Percentiles rank a stretch among this genome's conserved stretches.
Evolutionary conservation across 2,888 invertebrate genomes (phyloP).

Genomic region (Pandemis cinnamomeana): DNA sequence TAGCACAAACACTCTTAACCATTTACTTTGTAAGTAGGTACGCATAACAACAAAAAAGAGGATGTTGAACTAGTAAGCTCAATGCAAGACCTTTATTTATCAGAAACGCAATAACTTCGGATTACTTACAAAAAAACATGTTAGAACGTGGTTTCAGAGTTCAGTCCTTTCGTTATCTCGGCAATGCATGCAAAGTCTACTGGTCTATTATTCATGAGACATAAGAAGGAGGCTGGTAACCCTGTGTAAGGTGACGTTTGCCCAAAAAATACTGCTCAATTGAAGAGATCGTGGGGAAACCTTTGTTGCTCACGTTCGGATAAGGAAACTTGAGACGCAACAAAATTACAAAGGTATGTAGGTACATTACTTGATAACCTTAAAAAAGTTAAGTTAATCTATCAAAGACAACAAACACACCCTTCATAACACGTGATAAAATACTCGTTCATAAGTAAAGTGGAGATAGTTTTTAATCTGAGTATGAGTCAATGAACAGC

Average conservation of each 20-base stretch:
- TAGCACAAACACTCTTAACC: too few relatives aligned
- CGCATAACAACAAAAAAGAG: too few relatives aligned
- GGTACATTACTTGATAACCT: not conserved
- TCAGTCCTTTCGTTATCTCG: constrained; percentile 27
- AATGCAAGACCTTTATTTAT: not conserved
- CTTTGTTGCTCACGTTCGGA: constrained; percentile 27
- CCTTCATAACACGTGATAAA: not conserved
- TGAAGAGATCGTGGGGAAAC: constrained; percentile 10
- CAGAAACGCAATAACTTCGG: constrained; percentile 21
- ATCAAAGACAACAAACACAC: not conserved
- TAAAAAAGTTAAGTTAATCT: not conserved
- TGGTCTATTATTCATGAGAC: constrained; percentile 28
- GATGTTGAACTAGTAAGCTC: not conserved
- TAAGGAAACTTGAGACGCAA: constrained; percentile 15
- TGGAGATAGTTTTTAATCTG: not conserved
- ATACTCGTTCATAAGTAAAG: not conserved
- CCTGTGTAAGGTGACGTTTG: constrained; percentile 11
- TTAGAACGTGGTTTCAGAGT: constrained; percentile 6
- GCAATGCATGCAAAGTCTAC: constrained; percentile 29
- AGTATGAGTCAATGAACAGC: not conserved
- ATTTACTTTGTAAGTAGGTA: too few relatives aligned
- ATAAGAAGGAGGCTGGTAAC: constrained; percentile 16
- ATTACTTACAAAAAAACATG: constrained; percentile 25
- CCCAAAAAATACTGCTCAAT: constrained; percentile 3
- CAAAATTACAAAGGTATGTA: not conserved